These are phyloP conservation scores for Pecten maximus DNA, from an alignment of 2,888 invertebrate genomes.

Conservation along the genomic window DNA sequence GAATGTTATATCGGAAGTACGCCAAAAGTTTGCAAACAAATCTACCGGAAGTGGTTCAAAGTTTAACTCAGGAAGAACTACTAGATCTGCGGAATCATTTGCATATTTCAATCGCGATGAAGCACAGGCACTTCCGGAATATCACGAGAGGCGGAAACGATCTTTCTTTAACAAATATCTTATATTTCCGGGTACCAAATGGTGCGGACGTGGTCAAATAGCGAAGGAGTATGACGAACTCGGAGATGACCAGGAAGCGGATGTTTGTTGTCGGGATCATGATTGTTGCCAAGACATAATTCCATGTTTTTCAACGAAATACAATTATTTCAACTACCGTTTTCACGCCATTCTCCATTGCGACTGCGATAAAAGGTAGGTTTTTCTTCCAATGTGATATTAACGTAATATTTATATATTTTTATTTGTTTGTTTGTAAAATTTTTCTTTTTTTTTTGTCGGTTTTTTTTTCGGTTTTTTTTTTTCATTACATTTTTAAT, in stretches of 20 bases:
- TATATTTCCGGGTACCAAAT: conserved; percentile 94
- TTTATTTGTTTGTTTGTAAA: too few relatives aligned
- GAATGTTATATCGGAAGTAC: not conserved
- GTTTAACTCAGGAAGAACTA: not conserved
- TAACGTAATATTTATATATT: too few relatives aligned
- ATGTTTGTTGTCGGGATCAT: conserved; percentile 94
- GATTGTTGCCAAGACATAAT: conserved; percentile 94
- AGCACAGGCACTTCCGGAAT: not conserved
- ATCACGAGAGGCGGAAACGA: conserved; percentile 46
- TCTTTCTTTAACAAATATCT: conserved; percentile 84
- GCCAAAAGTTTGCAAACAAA: conserved; percentile 37
- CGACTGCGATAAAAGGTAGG: conserved; percentile 92
- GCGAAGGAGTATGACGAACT: conserved; percentile 92
- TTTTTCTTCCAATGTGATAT: too few relatives aligned
- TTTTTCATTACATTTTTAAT: too few relatives aligned
- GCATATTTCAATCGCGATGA: not conserved
- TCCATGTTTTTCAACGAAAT: conserved; percentile 91
- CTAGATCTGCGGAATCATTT: not conserved
- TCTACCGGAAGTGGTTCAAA: not conserved
- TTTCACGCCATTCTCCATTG: conserved; percentile 96
- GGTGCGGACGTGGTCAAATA: conserved; percentile 95
- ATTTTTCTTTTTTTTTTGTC: too few relatives aligned
- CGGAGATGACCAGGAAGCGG: conserved; percentile 92
- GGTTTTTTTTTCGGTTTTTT: too few relatives aligned
- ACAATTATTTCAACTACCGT: conserved; percentile 93